Conservation (phyloP, 2,113 vertebrate species). For the Chunga burmeisteri region DNA sequence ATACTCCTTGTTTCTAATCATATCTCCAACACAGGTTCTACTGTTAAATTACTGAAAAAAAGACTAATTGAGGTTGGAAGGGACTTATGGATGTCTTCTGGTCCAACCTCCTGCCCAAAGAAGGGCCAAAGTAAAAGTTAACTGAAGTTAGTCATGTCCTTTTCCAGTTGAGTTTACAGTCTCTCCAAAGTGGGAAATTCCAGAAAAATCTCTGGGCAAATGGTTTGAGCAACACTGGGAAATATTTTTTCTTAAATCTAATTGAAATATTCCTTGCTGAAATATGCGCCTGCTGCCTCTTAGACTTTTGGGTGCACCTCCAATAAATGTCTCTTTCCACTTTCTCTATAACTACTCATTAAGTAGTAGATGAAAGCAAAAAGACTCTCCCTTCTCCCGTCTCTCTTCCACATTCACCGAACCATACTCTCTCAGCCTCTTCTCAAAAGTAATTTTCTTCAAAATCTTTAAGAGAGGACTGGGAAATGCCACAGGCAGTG, state of each 20-base stretch:
- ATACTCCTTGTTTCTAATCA: neutral
- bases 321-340: neutral
- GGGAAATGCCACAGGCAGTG: neutral
- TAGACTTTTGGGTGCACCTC: neutral
- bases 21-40: neutral
- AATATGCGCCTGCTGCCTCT: neutral
- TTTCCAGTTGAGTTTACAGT: neutral
- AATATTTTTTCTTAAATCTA: neutral
- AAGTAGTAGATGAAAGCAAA: neutral
- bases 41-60: neutral
- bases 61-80: neutral
- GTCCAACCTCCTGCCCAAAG: neutral
- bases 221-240: accelerated
- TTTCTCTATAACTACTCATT: neutral
- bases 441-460: neutral
- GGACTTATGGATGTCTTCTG: neutral
- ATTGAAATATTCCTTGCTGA: neutral
- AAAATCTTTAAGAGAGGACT: neutral
- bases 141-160: neutral
- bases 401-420: neutral
- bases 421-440: neutral
- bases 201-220: neutral
- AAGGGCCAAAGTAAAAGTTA: neutral
- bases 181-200: neutral
- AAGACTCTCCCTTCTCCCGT: neutral